These are phyloP conservation scores for Automeris io DNA, from an alignment of 2,888 invertebrate species.

Conservation along the genomic window DNA sequence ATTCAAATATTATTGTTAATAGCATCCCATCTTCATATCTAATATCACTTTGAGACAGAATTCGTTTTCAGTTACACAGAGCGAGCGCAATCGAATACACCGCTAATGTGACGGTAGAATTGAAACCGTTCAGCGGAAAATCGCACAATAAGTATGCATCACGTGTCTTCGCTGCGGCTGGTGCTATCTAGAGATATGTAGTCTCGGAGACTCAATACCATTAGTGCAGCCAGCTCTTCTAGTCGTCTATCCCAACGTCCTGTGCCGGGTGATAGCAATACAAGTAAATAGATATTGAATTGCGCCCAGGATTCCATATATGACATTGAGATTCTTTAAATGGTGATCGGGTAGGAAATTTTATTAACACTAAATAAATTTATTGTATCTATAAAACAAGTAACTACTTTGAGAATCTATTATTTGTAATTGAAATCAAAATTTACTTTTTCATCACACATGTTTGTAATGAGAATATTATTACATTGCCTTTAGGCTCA, in stretches of 20 bases:
- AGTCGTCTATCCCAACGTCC: conserved; percentile 30
- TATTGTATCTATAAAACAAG: neutral
- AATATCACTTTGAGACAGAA: conserved; percentile 3
- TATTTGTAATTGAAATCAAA: too few relatives aligned
- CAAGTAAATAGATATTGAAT: conserved; percentile 45
- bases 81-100: conserved; percentile 20
- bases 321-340: conserved; percentile 8
- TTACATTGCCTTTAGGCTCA: too few relatives aligned
- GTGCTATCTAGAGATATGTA: conserved; percentile 23
- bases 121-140: conserved; percentile 65
- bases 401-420: neutral
- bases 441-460: too few relatives aligned
- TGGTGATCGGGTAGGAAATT: conserved; percentile 5
- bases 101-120: conserved; percentile 64
- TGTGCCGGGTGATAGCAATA: conserved; percentile 34
- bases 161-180: conserved; percentile 22
- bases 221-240: conserved; percentile 35
- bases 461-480: too few relatives aligned
- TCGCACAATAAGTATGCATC: conserved; percentile 74
- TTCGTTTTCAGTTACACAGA: conserved; percentile 4
- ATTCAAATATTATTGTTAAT: conserved; percentile 3
- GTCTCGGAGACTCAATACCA: conserved; percentile 25
- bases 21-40: neutral
- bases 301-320: conserved; percentile 9
- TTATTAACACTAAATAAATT: conserved; percentile 9